These are phyloP conservation scores for Eledone cirrhosa DNA, from an alignment of 2,888 invertebrate genomes.

Conservation along the genomic window DNA sequence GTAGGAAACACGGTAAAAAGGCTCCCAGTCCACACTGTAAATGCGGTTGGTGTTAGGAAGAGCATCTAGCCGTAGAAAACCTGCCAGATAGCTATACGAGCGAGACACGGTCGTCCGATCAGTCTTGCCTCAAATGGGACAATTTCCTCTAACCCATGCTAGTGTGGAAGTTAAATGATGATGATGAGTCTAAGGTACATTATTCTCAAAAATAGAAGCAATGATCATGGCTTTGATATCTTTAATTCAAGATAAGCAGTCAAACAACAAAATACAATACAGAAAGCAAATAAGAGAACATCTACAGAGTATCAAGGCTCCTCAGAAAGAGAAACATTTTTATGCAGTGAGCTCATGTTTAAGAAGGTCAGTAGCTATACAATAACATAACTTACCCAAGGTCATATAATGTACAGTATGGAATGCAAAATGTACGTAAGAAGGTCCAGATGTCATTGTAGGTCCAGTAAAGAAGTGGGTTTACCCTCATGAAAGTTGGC, in stretches of 20 bases:
- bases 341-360: background rate
- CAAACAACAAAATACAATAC: no score
- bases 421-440: conserved; percentile 79
- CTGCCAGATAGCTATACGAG: no score
- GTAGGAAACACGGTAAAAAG: no score
- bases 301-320: background rate
- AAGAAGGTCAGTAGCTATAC: background rate
- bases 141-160: no score
- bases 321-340: background rate
- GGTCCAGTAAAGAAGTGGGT: conserved; percentile 90
- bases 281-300: conserved; percentile 5
- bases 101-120: no score
- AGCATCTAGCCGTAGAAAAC: no score
- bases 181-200: no score
- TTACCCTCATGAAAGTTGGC: conserved; percentile 89
- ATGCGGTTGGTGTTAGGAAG: no score
- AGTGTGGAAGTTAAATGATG: no score
- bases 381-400: conserved; percentile 73
- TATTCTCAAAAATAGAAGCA: background rate
- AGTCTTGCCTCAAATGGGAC: no score
- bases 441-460: conserved; percentile 93
- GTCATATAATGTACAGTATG: conserved; percentile 92
- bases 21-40: no score
- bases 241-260: no score
- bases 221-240: background rate